Conservation (phyloP, 2,888 invertebrate species). For the Drosophila diplacantha region DNA sequence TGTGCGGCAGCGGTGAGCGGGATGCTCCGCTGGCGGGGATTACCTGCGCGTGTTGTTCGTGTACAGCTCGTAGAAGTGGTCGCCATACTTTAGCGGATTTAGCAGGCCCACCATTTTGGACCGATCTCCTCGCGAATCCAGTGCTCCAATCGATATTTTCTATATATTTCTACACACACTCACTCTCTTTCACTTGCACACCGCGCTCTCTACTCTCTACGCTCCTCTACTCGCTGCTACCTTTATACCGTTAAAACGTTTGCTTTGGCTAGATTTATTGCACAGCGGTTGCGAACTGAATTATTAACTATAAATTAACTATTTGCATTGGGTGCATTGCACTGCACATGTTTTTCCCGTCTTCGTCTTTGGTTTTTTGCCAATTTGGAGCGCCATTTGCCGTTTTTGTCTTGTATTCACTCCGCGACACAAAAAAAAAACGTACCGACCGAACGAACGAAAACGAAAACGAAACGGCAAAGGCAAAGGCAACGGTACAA, state of each 20-base stretch:
- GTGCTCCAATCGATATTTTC: constrained; percentile 58
- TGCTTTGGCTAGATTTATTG: constrained; percentile 61
- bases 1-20: constrained; percentile 6
- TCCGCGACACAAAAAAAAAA: constrained; percentile 20
- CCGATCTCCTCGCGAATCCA: constrained; percentile 36
- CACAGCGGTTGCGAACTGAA: constrained; percentile 57
- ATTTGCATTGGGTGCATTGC: constrained; percentile 47
- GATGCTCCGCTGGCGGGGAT: constrained; percentile 27
- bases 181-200: background rate
- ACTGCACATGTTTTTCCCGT: constrained; percentile 55
- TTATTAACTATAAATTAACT: constrained; percentile 68
- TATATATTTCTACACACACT: constrained; percentile 47
- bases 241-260: constrained; percentile 11
- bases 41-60: constrained; percentile 76
- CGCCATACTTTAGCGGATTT: constrained; percentile 78
- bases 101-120: constrained; percentile 75
- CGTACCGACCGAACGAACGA: constrained; percentile 18
- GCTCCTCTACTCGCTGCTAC: constrained; percentile 3
- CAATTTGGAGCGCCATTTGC: constrained; percentile 20
- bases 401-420: constrained; percentile 18
- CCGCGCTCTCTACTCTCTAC: constrained; percentile 1
- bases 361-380: constrained; percentile 22
- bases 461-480: constrained; percentile 17
- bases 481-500: constrained; percentile 33
- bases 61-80: constrained; percentile 78